These are phyloP conservation scores for Heteropelma amictum DNA, from an alignment of 2,888 invertebrate genomes.

Conservation along the genomic window DNA sequence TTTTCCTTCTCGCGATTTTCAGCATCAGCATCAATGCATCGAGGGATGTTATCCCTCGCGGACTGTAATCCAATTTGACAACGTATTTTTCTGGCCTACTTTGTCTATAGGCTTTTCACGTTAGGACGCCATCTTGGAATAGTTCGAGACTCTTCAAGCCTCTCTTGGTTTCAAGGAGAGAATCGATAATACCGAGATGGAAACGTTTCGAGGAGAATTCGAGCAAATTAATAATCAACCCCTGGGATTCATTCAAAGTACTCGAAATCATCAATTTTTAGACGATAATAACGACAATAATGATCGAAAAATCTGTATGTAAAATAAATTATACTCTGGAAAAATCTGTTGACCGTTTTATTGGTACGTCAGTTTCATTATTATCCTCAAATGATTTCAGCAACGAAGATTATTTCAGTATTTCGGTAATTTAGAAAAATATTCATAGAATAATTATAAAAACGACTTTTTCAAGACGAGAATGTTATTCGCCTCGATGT, in stretches of 20 bases:
- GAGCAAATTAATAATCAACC: slow-evolving; percentile 60
- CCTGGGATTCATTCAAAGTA: background rate
- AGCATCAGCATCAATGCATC: slow-evolving; percentile 3
- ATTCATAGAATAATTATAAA: no score
- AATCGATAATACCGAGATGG: slow-evolving; percentile 69
- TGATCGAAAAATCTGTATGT: no score
- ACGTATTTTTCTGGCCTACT: slow-evolving; percentile 64
- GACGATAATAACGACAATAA: background rate
- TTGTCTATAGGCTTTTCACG: slow-evolving; percentile 45
- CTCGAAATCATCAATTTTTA: background rate
- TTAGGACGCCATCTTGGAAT: slow-evolving; percentile 63
- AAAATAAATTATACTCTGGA: no score
- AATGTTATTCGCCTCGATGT: no score
- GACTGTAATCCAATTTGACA: slow-evolving; percentile 64
- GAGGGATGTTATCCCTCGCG: background rate
- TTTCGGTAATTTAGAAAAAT: no score
- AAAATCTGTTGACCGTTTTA: no score
- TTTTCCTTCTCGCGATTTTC: no score
- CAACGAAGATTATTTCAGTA: background rate
- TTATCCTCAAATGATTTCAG: background rate
- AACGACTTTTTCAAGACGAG: no score
- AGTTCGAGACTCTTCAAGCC: slow-evolving; percentile 57
- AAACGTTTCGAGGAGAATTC: slow-evolving; percentile 16
- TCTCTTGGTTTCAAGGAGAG: slow-evolving; percentile 48
- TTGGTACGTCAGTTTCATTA: background rate